Evolutionary conservation across 2,797 vertebrate species (phyloP).

Genomic region (Muscicapa striata): DNA sequence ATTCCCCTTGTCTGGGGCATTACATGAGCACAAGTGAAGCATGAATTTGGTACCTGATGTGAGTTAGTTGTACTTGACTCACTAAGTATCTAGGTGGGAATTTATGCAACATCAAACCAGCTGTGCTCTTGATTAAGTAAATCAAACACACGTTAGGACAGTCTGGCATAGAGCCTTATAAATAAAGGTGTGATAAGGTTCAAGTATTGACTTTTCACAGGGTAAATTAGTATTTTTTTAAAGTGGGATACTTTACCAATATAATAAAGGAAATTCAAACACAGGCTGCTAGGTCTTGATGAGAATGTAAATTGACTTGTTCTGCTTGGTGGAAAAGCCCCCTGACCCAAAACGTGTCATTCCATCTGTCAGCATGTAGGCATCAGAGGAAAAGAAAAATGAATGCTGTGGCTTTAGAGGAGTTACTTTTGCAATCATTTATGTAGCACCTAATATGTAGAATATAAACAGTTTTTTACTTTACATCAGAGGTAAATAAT

Average conservation of each 20-base stretch:
- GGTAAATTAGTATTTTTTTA: conserved; percentile 14
- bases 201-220: not conserved
- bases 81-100: not conserved
- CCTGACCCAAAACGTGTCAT: conserved; percentile 58
- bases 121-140: conserved; percentile 20
- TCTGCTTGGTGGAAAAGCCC: conserved; percentile 61
- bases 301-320: conserved; percentile 66
- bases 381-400: conserved; percentile 47
- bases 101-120: not conserved
- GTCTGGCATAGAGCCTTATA: not conserved
- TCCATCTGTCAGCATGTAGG: conserved; percentile 49
- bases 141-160: not conserved
- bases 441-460: conserved; percentile 31
- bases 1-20: not conserved
- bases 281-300: conserved; percentile 62
- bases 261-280: conserved; percentile 45
- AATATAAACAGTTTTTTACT: not conserved
- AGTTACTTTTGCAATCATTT: conserved; percentile 45
- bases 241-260: conserved; percentile 12
- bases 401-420: not conserved
- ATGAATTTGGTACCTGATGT: not conserved
- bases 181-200: not conserved
- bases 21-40: not conserved
- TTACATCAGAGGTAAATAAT: not conserved
- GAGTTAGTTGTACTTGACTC: not conserved